Conservation (phyloP, 2,113 vertebrate species). For the Orthonyx spaldingii region DNA sequence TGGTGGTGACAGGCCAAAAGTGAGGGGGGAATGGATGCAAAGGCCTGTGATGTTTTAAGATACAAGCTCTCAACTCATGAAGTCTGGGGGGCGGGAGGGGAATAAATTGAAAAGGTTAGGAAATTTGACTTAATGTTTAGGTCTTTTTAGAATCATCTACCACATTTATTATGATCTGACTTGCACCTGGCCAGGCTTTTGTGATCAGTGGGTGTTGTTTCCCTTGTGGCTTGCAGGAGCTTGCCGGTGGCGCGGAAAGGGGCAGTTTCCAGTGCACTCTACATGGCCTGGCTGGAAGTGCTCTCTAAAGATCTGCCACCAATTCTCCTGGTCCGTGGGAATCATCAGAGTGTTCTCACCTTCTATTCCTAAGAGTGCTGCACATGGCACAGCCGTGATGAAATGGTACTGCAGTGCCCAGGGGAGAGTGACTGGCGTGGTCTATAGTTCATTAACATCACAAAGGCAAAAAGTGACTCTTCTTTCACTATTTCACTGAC, state of each 20-base stretch:
- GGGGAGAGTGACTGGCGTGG: constrained; percentile 50
- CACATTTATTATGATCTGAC: background rate
- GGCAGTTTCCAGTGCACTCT: constrained; percentile 90
- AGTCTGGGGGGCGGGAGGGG: background rate
- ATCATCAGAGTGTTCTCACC: constrained; percentile 98
- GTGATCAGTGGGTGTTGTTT: background rate
- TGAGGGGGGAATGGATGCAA: background rate
- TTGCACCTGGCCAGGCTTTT: background rate
- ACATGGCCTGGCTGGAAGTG: constrained; percentile 96
- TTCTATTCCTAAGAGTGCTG: constrained; percentile 89
- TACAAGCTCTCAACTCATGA: background rate
- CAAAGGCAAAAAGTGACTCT: constrained; percentile 73
- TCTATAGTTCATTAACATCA: constrained; percentile 59
- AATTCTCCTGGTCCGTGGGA: constrained; percentile 91
- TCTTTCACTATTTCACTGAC: constrained; percentile 75
- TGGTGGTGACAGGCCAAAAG: background rate
- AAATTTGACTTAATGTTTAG: background rate
- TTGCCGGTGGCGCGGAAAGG: constrained; percentile 94
- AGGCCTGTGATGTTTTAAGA: background rate
- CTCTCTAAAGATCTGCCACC: constrained; percentile 93
- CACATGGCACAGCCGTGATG: constrained; percentile 6
- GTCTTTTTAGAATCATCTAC: background rate
- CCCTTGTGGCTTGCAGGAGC: constrained; percentile 76
- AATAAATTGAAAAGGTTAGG: background rate
- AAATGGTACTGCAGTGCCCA: constrained; percentile 70